These are phyloP conservation scores for Gryllus longicercus DNA, from an alignment of 2,888 invertebrate genomes.

Conservation along the genomic window DNA sequence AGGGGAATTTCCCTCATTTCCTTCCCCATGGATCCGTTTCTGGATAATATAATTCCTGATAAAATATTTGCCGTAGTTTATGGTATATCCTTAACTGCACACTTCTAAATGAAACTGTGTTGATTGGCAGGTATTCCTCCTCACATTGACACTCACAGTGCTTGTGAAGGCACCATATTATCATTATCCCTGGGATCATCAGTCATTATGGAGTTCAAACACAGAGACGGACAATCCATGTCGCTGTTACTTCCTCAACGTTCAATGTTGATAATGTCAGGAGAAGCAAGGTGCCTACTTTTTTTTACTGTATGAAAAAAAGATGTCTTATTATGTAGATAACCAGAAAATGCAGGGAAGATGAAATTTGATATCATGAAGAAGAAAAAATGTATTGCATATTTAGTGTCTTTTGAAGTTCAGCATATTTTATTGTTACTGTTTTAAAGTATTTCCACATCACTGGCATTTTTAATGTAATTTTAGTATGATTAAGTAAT, in stretches of 20 bases:
- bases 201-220: constrained; percentile 86
- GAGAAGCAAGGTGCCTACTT: constrained; percentile 60
- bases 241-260: constrained; percentile 65
- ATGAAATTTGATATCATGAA: background rate
- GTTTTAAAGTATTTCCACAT: no score
- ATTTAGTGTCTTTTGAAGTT: no score
- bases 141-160: constrained; percentile 93
- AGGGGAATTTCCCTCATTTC: no score
- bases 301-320: background rate
- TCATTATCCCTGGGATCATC: constrained; percentile 80
- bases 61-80: no score
- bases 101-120: background rate
- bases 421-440: no score
- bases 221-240: constrained; percentile 55
- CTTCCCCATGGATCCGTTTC: no score
- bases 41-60: no score
- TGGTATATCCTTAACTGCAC: no score
- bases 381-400: no score
- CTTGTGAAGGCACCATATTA: constrained; percentile 83
- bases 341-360: background rate
- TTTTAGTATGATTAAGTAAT: no score
- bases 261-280: constrained; percentile 76
- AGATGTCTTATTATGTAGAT: no score
- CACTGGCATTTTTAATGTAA: no score
- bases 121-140: constrained; percentile 76